Evolutionary conservation across 2,888 invertebrate genomes (phyloP).

Genomic region (Arge pagana): DNA sequence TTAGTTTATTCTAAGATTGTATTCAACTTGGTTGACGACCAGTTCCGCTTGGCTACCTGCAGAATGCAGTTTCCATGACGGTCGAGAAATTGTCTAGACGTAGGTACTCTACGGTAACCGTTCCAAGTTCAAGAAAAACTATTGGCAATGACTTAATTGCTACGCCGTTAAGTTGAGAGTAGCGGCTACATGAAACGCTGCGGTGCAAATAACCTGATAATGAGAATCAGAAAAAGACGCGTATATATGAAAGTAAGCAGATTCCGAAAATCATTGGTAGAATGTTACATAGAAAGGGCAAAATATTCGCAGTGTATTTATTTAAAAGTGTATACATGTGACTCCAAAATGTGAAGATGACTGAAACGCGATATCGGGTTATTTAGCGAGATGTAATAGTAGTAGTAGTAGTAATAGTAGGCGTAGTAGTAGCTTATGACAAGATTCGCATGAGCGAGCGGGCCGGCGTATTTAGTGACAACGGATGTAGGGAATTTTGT

Average conservation of each 20-base stretch:
- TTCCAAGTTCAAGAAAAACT: conserved; percentile 10
- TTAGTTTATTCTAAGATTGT: no score
- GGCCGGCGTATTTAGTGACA: no score
- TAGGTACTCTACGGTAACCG: not conserved
- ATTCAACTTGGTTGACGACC: no score
- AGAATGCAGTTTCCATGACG: conserved; percentile 4
- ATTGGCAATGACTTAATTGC: conserved; percentile 9
- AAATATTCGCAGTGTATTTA: not conserved
- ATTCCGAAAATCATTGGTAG: no score
- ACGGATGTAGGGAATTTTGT: conserved; percentile 51
- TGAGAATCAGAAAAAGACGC: no score
- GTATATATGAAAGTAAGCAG: no score
- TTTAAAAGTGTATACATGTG: no score
- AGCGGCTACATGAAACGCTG: no score
- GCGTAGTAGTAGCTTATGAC: not conserved
- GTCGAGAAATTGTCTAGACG: conserved; percentile 6
- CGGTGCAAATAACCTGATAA: no score
- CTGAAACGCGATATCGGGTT: not conserved
- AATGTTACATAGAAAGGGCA: no score
- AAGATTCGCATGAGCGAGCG: conserved; percentile 3
- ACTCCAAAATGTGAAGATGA: not conserved
- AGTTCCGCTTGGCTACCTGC: no score
- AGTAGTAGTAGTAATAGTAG: conserved; percentile 3
- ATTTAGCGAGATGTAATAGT: not conserved
- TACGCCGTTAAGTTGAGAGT: no score